phyloP scores from a whole-genome alignment of 2,888 invertebrate genomes.

The Fragum fragum region DNA sequence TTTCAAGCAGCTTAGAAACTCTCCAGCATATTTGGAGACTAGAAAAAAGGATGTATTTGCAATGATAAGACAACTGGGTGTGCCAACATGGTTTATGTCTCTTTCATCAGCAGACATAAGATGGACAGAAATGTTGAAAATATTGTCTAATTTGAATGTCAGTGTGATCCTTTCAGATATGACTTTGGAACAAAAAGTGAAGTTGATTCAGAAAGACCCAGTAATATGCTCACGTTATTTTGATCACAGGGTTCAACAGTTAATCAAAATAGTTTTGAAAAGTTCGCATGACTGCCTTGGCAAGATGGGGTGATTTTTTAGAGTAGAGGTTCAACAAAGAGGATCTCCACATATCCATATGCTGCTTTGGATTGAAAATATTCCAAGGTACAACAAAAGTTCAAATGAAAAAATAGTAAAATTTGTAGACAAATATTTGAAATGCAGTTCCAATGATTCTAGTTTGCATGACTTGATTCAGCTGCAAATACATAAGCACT shows the following conservation, averaged over 20 bases:
- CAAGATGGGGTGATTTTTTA: background rate
- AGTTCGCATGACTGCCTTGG: background rate
- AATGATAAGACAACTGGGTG: background rate
- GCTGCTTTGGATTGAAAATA: slow-evolving; percentile 31
- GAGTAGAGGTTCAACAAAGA: slow-evolving; percentile 33
- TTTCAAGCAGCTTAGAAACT: slow-evolving; percentile 51
- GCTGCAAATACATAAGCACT: background rate
- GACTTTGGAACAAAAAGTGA: slow-evolving; percentile 3
- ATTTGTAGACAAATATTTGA: slow-evolving; percentile 44
- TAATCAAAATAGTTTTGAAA: background rate
- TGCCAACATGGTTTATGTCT: slow-evolving; percentile 10
- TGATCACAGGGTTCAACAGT: slow-evolving; percentile 8
- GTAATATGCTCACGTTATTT: background rate
- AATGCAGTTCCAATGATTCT: no score
- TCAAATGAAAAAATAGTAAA: slow-evolving; percentile 9
- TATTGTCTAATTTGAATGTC: background rate
- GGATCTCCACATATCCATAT: slow-evolving; percentile 17
- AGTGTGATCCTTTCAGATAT: background rate
- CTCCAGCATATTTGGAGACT: slow-evolving; percentile 61
- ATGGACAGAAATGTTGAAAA: background rate
- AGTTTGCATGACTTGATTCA: background rate
- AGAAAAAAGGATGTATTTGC: slow-evolving; percentile 39
- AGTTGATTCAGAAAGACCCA: slow-evolving; percentile 6
- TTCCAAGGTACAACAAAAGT: slow-evolving; percentile 13
- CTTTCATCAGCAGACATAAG: slow-evolving; percentile 1